Percentiles rank a stretch among this genome's conserved stretches.
Evolutionary conservation across 2,113 vertebrate genomes (phyloP).

Genomic region (Solenodon paradoxus): DNA sequence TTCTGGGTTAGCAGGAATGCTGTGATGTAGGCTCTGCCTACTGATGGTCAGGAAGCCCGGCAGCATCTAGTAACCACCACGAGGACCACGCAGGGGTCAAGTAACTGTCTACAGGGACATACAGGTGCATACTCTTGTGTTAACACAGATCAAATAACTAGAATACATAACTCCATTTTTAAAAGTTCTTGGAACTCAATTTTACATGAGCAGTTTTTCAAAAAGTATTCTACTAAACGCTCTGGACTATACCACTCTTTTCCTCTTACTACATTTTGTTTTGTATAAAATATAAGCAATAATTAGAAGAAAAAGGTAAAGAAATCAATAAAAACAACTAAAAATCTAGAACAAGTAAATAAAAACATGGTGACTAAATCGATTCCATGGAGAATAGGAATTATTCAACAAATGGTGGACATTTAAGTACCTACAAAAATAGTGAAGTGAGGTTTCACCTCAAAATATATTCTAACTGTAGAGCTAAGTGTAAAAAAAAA

Average conservation of each 20-base stretch:
- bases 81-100: not conserved
- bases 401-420: conserved; percentile 3
- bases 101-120: no score
- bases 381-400: not conserved
- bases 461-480: not conserved
- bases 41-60: not conserved
- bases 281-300: conserved; percentile 25
- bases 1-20: not conserved
- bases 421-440: not conserved
- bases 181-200: conserved; percentile 31
- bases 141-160: not conserved
- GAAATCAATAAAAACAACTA: not conserved
- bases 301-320: not conserved
- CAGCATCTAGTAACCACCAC: not conserved
- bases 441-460: not conserved
- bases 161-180: conserved; percentile 19
- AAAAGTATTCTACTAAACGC: not conserved
- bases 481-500: not conserved
- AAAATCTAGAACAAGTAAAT: conserved; percentile 25
- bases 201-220: conserved; percentile 24
- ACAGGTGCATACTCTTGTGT: no score
- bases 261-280: not conserved
- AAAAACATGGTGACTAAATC: not conserved
- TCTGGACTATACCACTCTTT: not conserved
- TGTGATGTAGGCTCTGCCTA: not conserved